phyloP scores from a whole-genome alignment of 1,140 invertebrate species.

The Orius laevigatus region DNA sequence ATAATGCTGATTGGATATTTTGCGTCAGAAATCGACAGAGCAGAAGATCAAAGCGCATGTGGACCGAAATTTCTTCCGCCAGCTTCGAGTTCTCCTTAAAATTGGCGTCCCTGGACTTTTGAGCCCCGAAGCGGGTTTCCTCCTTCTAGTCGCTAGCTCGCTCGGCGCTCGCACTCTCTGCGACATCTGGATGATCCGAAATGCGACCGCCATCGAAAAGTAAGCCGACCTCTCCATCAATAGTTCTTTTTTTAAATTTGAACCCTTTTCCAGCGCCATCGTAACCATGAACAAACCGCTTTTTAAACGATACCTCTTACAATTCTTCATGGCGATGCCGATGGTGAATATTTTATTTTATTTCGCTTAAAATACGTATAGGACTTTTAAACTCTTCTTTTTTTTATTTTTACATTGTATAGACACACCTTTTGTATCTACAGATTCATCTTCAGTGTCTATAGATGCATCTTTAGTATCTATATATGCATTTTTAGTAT shows the following conservation, averaged over 20 bases:
- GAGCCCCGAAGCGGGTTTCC: slow-evolving; percentile 57
- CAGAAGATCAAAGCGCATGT: slow-evolving; percentile 61
- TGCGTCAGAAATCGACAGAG: not conserved
- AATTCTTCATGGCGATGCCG: slow-evolving; percentile 67
- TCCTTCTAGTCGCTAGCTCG: slow-evolving; percentile 62
- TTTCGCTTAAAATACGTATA: no score
- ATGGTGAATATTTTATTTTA: slow-evolving; percentile 35
- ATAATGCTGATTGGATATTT: no score
- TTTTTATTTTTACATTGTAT: no score
- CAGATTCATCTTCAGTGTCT: no score
- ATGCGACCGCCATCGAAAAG: slow-evolving; percentile 85
- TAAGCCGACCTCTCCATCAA: slow-evolving; percentile 29
- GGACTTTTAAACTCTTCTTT: no score
- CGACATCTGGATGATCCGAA: slow-evolving; percentile 94
- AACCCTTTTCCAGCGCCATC: slow-evolving; percentile 64
- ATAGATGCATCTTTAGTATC: no score
- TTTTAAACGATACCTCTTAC: slow-evolving; percentile 58
- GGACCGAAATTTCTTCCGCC: slow-evolving; percentile 63
- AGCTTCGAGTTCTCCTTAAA: slow-evolving; percentile 55
- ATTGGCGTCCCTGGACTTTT: slow-evolving; percentile 70
- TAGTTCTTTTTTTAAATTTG: no score
- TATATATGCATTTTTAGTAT: no score
- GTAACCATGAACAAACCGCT: slow-evolving; percentile 65
- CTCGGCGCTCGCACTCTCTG: slow-evolving; percentile 78
- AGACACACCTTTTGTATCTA: no score